Evolutionary conservation across 2,113 vertebrate genomes (phyloP).

Genomic region (Dicrurus megarhynchus): DNA sequence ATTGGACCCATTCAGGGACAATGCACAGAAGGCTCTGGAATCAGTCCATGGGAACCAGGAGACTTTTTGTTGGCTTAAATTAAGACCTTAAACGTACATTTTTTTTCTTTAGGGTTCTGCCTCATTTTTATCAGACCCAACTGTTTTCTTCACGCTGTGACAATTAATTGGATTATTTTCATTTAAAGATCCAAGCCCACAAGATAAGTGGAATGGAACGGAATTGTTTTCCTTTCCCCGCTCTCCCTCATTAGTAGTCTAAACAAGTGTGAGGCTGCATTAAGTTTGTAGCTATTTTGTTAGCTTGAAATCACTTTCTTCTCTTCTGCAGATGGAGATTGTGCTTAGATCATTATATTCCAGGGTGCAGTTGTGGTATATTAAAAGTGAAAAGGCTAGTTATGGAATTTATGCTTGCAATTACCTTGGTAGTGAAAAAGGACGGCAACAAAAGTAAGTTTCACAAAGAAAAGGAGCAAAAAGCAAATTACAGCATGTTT

Average conservation of each 20-base stretch:
- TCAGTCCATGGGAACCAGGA: background rate
- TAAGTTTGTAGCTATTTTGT: constrained; percentile 31
- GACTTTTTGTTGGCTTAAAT: background rate
- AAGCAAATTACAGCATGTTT: background rate
- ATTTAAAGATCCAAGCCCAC: constrained; percentile 14
- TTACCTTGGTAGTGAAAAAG: background rate
- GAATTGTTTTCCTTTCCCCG: constrained; percentile 14
- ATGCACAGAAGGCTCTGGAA: background rate
- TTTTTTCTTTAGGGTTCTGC: background rate
- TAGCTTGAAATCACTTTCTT: constrained; percentile 1
- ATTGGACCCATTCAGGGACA: background rate
- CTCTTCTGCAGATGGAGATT: background rate
- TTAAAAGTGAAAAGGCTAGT: constrained; percentile 11
- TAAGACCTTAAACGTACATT: background rate
- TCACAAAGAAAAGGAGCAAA: background rate
- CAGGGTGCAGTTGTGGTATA: background rate
- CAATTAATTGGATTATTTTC: constrained; percentile 28
- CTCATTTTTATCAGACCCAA: background rate
- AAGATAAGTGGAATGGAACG: background rate
- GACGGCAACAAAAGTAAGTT: background rate
- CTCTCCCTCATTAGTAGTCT: constrained; percentile 24
- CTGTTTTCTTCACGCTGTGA: background rate
- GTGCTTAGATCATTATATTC: background rate
- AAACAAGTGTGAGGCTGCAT: constrained; percentile 18
- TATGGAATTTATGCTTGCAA: background rate